Conservation (phyloP, 2,113 vertebrate genomes). For the Sus scrofa region T2T-Sscrofa CM000816.6:59990001-59990500, state of each 20-base stretch:
- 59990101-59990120: conserved; percentile 68
- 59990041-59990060: conserved; percentile 56
- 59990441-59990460: background rate
- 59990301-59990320: background rate
- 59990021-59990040: background rate
- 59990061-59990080: conserved; percentile 38
- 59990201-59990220: conserved; percentile 2
- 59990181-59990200: conserved; percentile 23
- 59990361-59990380: background rate
- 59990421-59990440: background rate
- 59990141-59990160: conserved; percentile 39
- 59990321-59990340: background rate
- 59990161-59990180: background rate
- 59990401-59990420: background rate
- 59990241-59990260: background rate
- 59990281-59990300: background rate
- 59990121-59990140: conserved; percentile 25
- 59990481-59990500: background rate
- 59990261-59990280: background rate
- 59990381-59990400: background rate
- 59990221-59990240: background rate
- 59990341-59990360: background rate
- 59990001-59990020: background rate
- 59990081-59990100: conserved; percentile 30
- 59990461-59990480: background rate